These are phyloP conservation scores for Acipenser transmontanus DNA, from an alignment of 2,797 vertebrate species.

Conservation along the genomic window DNA sequence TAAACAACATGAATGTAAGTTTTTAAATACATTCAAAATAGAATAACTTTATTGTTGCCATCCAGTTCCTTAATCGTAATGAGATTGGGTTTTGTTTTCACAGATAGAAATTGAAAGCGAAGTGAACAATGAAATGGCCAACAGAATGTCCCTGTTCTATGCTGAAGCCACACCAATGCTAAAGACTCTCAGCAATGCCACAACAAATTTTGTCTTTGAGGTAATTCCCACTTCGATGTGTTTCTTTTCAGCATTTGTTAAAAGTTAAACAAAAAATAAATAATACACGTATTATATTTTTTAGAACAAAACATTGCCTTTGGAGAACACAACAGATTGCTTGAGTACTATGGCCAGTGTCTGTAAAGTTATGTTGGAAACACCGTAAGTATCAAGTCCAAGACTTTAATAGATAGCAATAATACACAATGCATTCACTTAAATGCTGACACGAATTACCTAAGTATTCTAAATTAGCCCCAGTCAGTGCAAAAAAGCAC, in stretches of 20 bases:
- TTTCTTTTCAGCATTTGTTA: no score
- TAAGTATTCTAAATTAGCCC: no score
- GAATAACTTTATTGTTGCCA: no score
- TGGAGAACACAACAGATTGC: conserved; percentile 97
- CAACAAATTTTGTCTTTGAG: conserved; percentile 90
- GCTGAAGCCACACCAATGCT: conserved; percentile 96
- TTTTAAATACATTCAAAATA: no score
- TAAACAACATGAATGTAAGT: conserved; percentile 97
- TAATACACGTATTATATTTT: conserved; percentile 3
- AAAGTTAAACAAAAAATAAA: no score
- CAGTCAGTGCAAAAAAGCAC: no score
- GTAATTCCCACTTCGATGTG: conserved; percentile 41
- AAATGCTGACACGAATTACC: neutral
- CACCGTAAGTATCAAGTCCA: conserved; percentile 77
- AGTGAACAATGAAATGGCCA: conserved; percentile 98
- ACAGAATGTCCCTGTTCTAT: conserved; percentile 96
- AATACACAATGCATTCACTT: neutral
- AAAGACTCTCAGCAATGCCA: conserved; percentile 92
- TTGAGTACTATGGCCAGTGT: conserved; percentile 97
- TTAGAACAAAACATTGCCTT: conserved; percentile 91
- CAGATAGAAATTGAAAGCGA: conserved; percentile 94
- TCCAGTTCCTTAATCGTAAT: no score
- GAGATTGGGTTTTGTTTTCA: conserved; percentile 21
- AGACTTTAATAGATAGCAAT: no score
- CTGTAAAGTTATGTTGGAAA: conserved; percentile 98